A percentile compares a stretch with the other conserved stretches of the same genome.
phyloP scores from a whole-genome alignment of 2,113 vertebrate species.

The Emberiza fucata region DNA sequence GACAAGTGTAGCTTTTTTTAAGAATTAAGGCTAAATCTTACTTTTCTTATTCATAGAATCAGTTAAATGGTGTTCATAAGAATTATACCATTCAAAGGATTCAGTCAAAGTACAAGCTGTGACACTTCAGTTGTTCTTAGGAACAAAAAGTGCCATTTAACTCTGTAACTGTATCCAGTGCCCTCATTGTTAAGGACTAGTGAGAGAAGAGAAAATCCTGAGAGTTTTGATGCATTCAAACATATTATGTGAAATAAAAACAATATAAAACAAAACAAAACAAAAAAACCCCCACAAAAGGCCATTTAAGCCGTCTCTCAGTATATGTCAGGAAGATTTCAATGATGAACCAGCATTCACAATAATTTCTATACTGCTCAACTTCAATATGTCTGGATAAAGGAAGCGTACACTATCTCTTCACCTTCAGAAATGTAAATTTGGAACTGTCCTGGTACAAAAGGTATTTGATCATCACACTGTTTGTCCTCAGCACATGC shows the following conservation, averaged over 20 bases:
- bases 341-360: background rate
- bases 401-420: background rate
- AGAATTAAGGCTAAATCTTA: background rate
- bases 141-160: background rate
- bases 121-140: background rate
- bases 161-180: background rate
- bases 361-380: background rate
- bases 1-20: background rate
- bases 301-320: background rate
- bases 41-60: background rate
- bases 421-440: slow-evolving; percentile 10
- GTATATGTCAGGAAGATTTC: background rate
- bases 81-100: background rate
- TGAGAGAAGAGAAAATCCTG: background rate
- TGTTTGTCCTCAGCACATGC: background rate
- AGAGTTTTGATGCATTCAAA: background rate
- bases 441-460: background rate
- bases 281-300: background rate
- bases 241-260: background rate
- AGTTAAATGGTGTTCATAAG: background rate
- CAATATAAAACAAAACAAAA: background rate
- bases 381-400: background rate
- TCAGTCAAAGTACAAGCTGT: background rate
- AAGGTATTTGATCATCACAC: background rate
- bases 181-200: background rate